These are phyloP conservation scores for Ceryle rudis DNA, from an alignment of 2,797 vertebrate genomes.

Conservation along the genomic window DNA sequence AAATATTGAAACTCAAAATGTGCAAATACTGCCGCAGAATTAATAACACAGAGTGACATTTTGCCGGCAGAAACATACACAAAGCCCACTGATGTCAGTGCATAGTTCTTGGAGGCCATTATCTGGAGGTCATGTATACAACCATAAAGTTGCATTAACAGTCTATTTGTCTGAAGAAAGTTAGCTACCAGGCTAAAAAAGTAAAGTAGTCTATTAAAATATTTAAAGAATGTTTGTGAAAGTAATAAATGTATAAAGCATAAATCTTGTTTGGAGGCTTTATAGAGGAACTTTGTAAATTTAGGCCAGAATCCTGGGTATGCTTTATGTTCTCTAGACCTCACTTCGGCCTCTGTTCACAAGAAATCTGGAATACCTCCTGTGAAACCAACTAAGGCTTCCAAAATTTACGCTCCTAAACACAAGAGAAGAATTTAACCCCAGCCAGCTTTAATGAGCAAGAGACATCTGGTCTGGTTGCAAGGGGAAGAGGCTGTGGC, in stretches of 20 bases:
- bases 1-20: neutral
- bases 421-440: neutral
- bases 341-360: conserved; percentile 26
- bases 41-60: neutral
- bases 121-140: neutral
- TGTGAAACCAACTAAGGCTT: neutral
- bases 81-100: neutral
- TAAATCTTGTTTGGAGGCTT: conserved; percentile 23
- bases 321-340: neutral
- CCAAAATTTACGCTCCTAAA: neutral
- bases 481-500: neutral
- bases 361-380: neutral
- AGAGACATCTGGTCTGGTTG: conserved; percentile 43
- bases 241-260: neutral
- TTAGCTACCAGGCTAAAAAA: neutral
- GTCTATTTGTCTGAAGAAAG: neutral
- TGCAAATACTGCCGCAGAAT: neutral
- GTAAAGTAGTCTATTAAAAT: neutral
- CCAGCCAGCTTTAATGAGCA: neutral
- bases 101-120: neutral
- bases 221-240: neutral
- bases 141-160: neutral
- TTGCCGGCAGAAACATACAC: neutral
- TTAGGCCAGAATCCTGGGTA: conserved; percentile 6
- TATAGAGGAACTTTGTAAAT: conserved; percentile 21